A percentile compares a stretch with the other conserved stretches of the same genome.
Conservation (phyloP, 1,140 invertebrate species). For the Scaptomyza graminum region DNA sequence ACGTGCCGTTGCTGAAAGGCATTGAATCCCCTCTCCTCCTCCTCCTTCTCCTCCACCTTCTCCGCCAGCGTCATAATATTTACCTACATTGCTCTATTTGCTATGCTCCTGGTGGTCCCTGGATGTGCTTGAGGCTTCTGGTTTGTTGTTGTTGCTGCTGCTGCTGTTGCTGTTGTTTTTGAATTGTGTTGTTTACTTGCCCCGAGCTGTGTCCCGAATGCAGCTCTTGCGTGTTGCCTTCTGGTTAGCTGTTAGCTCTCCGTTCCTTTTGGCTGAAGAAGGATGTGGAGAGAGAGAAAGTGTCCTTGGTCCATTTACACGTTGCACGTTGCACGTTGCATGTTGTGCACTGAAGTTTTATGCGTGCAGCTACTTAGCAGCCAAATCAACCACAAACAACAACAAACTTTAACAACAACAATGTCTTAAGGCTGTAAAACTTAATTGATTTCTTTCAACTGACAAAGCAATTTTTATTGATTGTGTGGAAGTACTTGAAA, state of each 20-base stretch:
- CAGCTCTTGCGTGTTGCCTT: conserved; percentile 75
- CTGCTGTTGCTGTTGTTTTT: conserved; percentile 8
- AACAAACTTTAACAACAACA: conserved; percentile 22
- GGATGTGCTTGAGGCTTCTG: conserved; percentile 36
- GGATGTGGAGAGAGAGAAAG: too few relatives aligned
- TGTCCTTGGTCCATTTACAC: not conserved
- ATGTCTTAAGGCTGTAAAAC: conserved; percentile 44
- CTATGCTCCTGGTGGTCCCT: conserved; percentile 48
- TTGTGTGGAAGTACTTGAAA: not conserved
- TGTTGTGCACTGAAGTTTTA: conserved; percentile 34
- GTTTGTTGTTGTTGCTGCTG: conserved; percentile 7
- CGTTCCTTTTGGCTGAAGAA: too few relatives aligned
- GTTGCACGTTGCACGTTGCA: not conserved
- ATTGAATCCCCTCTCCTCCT: not conserved
- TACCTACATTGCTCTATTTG: conserved; percentile 62
- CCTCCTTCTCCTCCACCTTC: not conserved
- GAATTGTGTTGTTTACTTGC: conserved; percentile 49
- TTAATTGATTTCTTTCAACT: conserved; percentile 38
- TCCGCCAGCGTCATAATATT: conserved; percentile 34
- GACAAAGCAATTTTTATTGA: not conserved
- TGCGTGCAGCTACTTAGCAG: conserved; percentile 47
- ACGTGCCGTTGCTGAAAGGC: conserved; percentile 39
- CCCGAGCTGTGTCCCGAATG: conserved; percentile 49
- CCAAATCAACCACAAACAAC: conserved; percentile 22
- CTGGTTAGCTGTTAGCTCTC: conserved; percentile 55